Conservation (phyloP, 2,888 invertebrate species). For the Drosophila mulleri region DNA sequence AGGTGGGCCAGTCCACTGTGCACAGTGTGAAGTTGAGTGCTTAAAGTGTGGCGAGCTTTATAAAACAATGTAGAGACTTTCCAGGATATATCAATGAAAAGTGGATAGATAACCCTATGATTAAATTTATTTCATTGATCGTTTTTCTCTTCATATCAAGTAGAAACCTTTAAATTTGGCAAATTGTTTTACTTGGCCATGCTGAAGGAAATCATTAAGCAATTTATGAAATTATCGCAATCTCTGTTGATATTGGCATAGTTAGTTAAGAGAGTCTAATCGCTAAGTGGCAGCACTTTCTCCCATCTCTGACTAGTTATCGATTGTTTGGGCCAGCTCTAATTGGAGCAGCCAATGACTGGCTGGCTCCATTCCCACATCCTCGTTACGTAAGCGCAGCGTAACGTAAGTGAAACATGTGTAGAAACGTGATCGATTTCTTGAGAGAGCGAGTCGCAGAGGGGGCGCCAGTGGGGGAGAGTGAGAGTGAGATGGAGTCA, state of each 20-base stretch:
- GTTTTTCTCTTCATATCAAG: background rate
- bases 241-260: background rate
- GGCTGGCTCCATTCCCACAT: conserved; percentile 28
- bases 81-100: no score
- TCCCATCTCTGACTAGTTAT: conserved; percentile 33
- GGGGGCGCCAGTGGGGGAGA: conserved; percentile 15
- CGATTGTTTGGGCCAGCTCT: conserved; percentile 33
- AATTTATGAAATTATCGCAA: background rate
- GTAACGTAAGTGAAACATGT: conserved; percentile 78
- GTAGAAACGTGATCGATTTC: conserved; percentile 81
- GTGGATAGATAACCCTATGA: background rate
- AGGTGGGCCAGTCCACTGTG: background rate
- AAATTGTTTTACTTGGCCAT: background rate
- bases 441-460: conserved; percentile 36
- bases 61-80: no score
- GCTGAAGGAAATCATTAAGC: background rate
- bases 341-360: conserved; percentile 51
- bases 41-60: background rate
- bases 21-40: background rate
- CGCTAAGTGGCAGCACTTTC: conserved; percentile 53
- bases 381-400: conserved; percentile 73
- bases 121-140: background rate
- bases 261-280: conserved; percentile 7
- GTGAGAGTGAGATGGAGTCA: conserved; percentile 7
- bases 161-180: background rate